Evolutionary conservation across 1,140 invertebrate species (phyloP).

Genomic region (Camponotus floridanus): DNA sequence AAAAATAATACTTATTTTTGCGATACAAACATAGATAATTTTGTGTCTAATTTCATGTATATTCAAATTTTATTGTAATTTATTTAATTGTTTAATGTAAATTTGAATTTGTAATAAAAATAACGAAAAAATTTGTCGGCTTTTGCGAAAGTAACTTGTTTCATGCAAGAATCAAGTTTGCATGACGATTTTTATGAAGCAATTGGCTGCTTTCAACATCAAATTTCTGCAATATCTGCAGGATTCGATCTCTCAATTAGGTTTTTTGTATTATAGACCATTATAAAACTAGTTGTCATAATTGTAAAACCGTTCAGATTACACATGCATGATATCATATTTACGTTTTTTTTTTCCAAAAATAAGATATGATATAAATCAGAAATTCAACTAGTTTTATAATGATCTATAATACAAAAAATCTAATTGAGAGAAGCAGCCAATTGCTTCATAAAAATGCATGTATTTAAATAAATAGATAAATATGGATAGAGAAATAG

Average conservation of each 20-base stretch:
- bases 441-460: too few species aligned
- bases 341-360: neutral
- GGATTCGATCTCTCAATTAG: neutral
- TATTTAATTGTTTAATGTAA: neutral
- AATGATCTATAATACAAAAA: too few species aligned
- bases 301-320: neutral
- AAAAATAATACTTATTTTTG: neutral
- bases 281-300: neutral
- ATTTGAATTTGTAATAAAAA: neutral
- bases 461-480: neutral
- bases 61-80: too few species aligned
- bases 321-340: neutral
- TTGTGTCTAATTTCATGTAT: neutral
- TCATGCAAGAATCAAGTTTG: neutral
- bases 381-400: too few species aligned
- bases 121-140: neutral
- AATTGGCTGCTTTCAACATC: conserved; percentile 8
- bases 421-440: too few species aligned
- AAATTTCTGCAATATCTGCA: neutral
- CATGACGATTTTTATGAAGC: neutral
- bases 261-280: neutral
- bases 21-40: too few species aligned
- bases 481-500: neutral
- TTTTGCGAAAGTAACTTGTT: neutral
- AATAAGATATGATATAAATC: too few species aligned